Percentiles rank a stretch among this genome's conserved stretches.
phyloP scores from a whole-genome alignment of 2,113 vertebrate species.

The Rhabdornis inornatus region DNA sequence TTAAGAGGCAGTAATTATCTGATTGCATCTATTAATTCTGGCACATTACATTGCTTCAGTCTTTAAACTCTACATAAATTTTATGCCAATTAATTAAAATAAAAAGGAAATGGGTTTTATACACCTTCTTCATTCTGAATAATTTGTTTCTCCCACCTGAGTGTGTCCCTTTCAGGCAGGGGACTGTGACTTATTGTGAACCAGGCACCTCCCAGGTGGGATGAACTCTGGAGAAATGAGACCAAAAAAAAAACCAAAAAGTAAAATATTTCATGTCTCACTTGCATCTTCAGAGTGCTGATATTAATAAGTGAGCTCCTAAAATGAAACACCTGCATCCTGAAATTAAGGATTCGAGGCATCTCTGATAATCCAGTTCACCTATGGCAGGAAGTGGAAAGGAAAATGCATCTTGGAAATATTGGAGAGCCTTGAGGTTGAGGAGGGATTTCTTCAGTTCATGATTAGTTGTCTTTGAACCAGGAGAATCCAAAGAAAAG shows the following conservation, averaged over 20 bases:
- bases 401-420: background rate
- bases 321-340: constrained; percentile 56
- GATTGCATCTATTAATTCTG: constrained; percentile 48
- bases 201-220: constrained; percentile 6
- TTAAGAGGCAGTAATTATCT: constrained; percentile 33
- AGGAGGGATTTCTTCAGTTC: background rate
- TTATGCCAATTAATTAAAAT: constrained; percentile 29
- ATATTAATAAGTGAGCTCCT: constrained; percentile 43
- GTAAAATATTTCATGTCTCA: constrained; percentile 31
- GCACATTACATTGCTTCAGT: background rate
- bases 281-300: constrained; percentile 56
- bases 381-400: background rate
- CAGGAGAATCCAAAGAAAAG: background rate
- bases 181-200: background rate
- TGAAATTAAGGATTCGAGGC: constrained; percentile 38
- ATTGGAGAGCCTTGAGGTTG: background rate
- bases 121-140: background rate
- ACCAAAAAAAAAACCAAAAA: background rate
- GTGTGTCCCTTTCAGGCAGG: background rate
- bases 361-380: background rate
- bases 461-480: background rate
- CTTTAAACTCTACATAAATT: constrained; percentile 5
- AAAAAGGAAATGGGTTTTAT: background rate
- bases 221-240: constrained; percentile 32
- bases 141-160: background rate